These are phyloP conservation scores for Bombyx huttoni DNA, from an alignment of 2,888 invertebrate genomes.

Conservation along the genomic window DNA sequence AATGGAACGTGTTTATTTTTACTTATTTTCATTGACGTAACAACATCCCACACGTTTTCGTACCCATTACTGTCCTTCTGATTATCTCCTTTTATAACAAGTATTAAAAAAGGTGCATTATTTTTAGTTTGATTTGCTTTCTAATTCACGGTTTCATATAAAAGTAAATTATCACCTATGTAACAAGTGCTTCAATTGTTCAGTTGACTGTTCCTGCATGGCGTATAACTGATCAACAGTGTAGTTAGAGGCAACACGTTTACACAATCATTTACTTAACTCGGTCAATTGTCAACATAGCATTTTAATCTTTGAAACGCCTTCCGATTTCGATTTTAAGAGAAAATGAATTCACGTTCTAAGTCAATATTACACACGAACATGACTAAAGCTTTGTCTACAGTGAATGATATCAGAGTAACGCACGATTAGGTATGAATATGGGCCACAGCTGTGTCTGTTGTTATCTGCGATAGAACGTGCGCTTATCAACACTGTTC, in stretches of 20 bases:
- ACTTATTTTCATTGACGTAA: too few species aligned
- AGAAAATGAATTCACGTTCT: constrained; percentile 12
- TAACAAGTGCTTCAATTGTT: not conserved
- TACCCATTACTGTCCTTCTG: too few species aligned
- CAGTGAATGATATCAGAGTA: constrained; percentile 31
- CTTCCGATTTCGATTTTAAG: too few species aligned
- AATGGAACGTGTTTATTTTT: too few species aligned
- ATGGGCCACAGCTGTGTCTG: constrained; percentile 49
- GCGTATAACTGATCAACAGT: not conserved
- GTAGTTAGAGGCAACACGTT: not conserved
- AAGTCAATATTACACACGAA: constrained; percentile 24
- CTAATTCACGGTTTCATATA: too few species aligned
- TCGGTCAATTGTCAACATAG: too few species aligned
- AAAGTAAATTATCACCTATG: not conserved
- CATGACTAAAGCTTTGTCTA: constrained; percentile 44
- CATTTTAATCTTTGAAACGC: too few species aligned
- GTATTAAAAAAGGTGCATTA: too few species aligned
- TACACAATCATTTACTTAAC: not conserved
- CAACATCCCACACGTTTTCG: too few species aligned
- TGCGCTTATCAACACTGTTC: constrained; percentile 11
- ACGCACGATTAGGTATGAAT: constrained; percentile 35
- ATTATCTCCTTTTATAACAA: too few species aligned
- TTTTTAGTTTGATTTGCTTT: too few species aligned
- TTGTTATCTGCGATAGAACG: constrained; percentile 26
- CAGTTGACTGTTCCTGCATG: not conserved